Base-by-base conservation (phyloP, 64 coral and sea anemone species). In the Platygyra sinensis region DNA sequence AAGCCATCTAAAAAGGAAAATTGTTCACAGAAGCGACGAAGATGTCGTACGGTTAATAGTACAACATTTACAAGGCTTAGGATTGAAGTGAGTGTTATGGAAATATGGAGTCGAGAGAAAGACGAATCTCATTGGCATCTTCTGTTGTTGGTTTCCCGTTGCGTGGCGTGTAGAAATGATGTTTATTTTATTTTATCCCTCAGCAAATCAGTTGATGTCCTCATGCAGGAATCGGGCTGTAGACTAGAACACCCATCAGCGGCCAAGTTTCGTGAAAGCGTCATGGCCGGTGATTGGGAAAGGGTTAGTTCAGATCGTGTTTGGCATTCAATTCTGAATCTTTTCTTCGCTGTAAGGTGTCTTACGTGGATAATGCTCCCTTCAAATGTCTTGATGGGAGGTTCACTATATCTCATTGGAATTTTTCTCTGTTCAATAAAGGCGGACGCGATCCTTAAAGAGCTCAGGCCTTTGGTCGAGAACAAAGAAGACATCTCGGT, bases 161-260 rank as follows among this genome's bases (percentile, higher is more conserved):
- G 87, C 71, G 77, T 72, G 52, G 60, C 52, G 24, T 80, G 15
- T 67, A 72, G 11, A 52, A 39, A 51, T 72, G 77, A 63, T 78
- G 62, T 98, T 85, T 90, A 76, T 86, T 94, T 88, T 72, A 62
- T 93, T 98, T 82, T 94, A 86, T 89, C 83, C 86, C 79, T 74
- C 86, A 99, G 97, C 74, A 92, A 96, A 96, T 99, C 97, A 73
- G 97, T 95, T 55, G 94, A 95, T 82, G 91, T 92, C 52, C 87
- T 99, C 13, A 96, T 99, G 91, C 79, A 93, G 86, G 97, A 99
- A 74, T 99, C 97, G 16, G 97, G 97, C 67, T 99, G 97, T 91
- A 99, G 91, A 93, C 89, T 99, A 86, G 97, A 99, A 92, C 97
- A 99, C 81, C 97, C 94, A 55, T 99, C 97, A 20, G 97, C 97